A percentile compares a stretch with the other conserved stretches of the same genome.
These are phyloP conservation scores for Zaprionus kolodkinae DNA, from an alignment of 1,140 invertebrate species.

Conservation along the genomic window DNA sequence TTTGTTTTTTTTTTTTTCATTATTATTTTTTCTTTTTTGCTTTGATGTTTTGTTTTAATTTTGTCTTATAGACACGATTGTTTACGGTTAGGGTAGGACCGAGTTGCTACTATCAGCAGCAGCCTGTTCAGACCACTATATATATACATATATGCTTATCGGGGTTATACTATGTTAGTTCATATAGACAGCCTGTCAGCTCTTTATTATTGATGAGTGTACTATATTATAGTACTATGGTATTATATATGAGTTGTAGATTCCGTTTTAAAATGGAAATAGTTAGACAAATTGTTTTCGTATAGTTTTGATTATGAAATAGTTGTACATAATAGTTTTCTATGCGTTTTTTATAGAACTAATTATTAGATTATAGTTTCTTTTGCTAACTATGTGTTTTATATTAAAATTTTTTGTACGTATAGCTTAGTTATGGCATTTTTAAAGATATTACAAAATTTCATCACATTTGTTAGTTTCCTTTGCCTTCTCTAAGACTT, in stretches of 20 bases:
- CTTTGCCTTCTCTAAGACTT: background rate
- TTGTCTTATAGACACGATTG: slow-evolving; percentile 48
- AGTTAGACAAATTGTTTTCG: background rate
- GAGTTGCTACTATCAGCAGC: slow-evolving; percentile 14
- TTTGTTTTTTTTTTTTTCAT: slow-evolving; percentile 24
- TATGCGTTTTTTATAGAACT: background rate
- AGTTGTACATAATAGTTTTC: background rate
- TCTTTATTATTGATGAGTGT: background rate
- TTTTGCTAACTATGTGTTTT: background rate
- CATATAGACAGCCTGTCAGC: slow-evolving; percentile 4
- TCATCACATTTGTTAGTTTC: background rate
- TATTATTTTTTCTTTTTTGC: background rate
- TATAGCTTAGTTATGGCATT: background rate
- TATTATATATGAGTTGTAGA: background rate
- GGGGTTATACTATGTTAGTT: background rate
- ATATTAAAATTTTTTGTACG: too few relatives aligned
- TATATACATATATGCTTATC: background rate
- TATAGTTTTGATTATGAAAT: background rate
- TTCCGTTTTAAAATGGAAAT: background rate
- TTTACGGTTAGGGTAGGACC: slow-evolving; percentile 40
- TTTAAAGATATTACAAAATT: background rate
- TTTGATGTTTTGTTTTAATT: slow-evolving; percentile 39
- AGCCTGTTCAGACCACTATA: background rate
- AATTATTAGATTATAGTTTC: background rate
- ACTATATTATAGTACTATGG: background rate